Evolutionary conservation across 2,797 vertebrate genomes (phyloP), one percentile per base, ranked within the genome.

Genomic region (Trachurus trachurus): DNA sequence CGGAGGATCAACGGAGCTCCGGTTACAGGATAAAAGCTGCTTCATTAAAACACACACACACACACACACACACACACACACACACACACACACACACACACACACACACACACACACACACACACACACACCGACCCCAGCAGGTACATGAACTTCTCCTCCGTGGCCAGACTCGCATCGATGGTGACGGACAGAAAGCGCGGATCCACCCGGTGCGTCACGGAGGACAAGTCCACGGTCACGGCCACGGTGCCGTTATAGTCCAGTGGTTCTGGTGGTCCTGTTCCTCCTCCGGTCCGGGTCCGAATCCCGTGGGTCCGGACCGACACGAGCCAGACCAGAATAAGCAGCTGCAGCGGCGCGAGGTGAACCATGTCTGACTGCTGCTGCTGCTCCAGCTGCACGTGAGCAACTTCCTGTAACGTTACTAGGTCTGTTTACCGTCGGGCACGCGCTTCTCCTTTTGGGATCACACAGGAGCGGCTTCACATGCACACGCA

Each of bases 181-280:
- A 99, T 87, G 16, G 97, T 97, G 76, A 98, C 90, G 10, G 98
- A 99, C 63, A 99, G 94, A 77, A 97, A 98, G 6, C 95, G 93
- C 19, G 81, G 93, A 42, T 94, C 96, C 82, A 97, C 95, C 44
- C 71, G 87, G 17, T 59, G 87, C 5, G 74, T 0, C 29, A 72
- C 70, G 0, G 58, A 53, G 31, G 87, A 87, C 22, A 92, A 12
- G 22, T 93, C 89, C 86, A 76, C 19, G 0, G 69, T 26, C 42
- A 89, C 22, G 0, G 6, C 11, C 0, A 1, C 11, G 67, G 26
- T 42, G 40, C 21, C 6, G 54, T 40, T 22, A 1, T 3, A 8
- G n/a, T 71, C 4, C 22, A 26, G 26, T 26, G 26, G 26, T 26
- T 26, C 26, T 26, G 26, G n/a, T n/a, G n/a, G 26, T 26, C 3